Base-by-base conservation (phyloP, 2,797 vertebrate genomes). In the Cryptoblepharus egeriae region DNA sequence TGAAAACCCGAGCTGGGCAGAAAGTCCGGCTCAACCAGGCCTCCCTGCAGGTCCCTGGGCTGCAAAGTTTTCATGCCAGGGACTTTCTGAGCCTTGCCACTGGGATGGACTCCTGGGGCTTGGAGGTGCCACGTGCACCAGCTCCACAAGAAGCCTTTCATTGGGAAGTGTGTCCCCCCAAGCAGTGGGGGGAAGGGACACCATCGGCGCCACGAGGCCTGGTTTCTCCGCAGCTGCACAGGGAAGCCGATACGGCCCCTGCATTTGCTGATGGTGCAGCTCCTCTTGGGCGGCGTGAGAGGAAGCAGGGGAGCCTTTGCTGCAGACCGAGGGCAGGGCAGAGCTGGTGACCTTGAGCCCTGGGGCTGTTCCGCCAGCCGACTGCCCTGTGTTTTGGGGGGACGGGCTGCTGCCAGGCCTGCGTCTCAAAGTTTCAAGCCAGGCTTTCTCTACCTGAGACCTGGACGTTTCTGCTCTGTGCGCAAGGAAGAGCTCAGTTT, bases 351-450 rank as follows among this genome's bases (percentile, higher is more conserved):
- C 32, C 28, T 28, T 12, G 45, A 3, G 1, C 26, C 3, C 58
- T 6, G 1, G 13, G 37, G 20, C 12, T 6, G 1, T 26, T 49
- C 1, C 2, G 57, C 57, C 5, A 18, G 1, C 24, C 42, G 9
- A 10, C 26, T 9, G 5, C 5, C 13, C 26, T 16, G n/a, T n/a
- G n/a, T n/a, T n/a, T n/a, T n/a, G n/a, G n/a, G n/a, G n/a, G n/a
- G n/a, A n/a, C n/a, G 7, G 72, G 52, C 49, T 3, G 10, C 22
- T 16, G 30, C 52, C 32, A 15, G 35, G 32, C 32, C 9, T 10
- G 1, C 2, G 2, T 4, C n/a, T n/a, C n/a, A n/a, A n/a, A n/a
- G n/a, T n/a, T n/a, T n/a, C 1, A 1, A 6, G 22, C 55, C 73
- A 28, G 2, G 8, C 55, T 16, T 28, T 24, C 55, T 28, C 32